These are phyloP conservation scores for Pseudoatta argentina DNA, from an alignment of 1,140 invertebrate species.

Conservation along the genomic window DNA sequence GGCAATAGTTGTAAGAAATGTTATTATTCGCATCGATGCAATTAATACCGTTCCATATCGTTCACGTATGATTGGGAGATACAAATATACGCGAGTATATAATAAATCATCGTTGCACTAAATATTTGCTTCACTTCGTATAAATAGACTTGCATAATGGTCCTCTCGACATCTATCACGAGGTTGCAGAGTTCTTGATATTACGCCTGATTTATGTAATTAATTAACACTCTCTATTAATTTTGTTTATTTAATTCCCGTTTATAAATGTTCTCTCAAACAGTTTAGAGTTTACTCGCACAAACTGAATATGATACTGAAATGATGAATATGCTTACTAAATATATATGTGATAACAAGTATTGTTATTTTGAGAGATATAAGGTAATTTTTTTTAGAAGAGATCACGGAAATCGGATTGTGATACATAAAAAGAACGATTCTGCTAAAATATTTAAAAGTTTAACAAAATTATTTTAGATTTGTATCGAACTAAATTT, in stretches of 20 bases:
- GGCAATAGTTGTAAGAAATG: constrained; percentile 15
- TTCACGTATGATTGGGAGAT: neutral
- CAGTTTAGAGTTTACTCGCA: neutral
- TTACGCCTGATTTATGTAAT: constrained; percentile 4
- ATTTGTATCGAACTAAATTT: no score
- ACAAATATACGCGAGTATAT: constrained; percentile 7
- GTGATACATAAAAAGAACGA: neutral
- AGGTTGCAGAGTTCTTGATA: neutral
- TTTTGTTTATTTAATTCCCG: constrained; percentile 13
- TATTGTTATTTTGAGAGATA: neutral
- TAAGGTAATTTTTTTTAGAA: neutral
- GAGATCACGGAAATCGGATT: neutral
- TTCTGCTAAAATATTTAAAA: no score
- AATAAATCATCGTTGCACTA: neutral
- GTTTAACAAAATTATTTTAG: no score
- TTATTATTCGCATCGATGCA: constrained; percentile 17
- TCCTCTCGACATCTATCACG: neutral
- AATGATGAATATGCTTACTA: neutral
- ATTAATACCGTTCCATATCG: constrained; percentile 13
- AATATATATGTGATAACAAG: neutral
- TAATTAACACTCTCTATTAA: constrained; percentile 39
- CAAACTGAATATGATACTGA: neutral
- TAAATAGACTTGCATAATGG: constrained; percentile 18
- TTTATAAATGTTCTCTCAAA: constrained; percentile 14
- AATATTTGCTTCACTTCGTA: constrained; percentile 23